Percentiles rank a stretch among this genome's conserved stretches.
phyloP scores from a whole-genome alignment of 2,113 vertebrate genomes.

The Proteles cristata region DNA sequence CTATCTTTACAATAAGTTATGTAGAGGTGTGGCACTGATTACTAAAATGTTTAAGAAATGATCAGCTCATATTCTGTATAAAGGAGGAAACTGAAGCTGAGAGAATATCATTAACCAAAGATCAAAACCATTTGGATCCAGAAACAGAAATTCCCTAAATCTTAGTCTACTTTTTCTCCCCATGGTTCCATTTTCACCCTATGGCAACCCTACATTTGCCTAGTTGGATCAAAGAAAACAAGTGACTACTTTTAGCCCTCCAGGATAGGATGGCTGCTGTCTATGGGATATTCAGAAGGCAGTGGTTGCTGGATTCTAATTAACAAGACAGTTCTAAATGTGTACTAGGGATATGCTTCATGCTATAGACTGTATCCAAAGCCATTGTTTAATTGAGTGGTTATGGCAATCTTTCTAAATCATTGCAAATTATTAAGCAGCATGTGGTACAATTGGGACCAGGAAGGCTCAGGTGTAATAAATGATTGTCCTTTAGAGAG shows the following conservation, averaged over 20 bases:
- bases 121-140: not conserved
- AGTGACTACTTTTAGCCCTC: not conserved
- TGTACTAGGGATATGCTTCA: constrained; percentile 22
- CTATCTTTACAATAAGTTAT: not conserved
- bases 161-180: not conserved
- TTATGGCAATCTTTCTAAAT: constrained; percentile 78
- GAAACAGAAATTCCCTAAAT: not conserved
- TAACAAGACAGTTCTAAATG: constrained; percentile 68
- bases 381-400: constrained; percentile 69
- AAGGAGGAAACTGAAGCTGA: not conserved
- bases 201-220: not conserved
- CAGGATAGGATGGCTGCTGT: not conserved
- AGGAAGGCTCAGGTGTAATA: constrained; percentile 78
- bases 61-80: not conserved
- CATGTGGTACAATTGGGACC: constrained; percentile 72
- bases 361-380: constrained; percentile 53
- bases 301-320: constrained; percentile 39
- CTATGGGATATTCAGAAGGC: not conserved
- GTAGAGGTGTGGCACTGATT: not conserved
- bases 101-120: not conserved
- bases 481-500: constrained; percentile 77
- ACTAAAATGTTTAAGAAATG: not conserved
- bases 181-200: not conserved
- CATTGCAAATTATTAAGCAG: constrained; percentile 81
- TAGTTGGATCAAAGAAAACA: not conserved